Percentiles rank a stretch among this genome's conserved stretches.
Conservation (phyloP, 2,888 invertebrate species). For the Tipula vernalis region DNA sequence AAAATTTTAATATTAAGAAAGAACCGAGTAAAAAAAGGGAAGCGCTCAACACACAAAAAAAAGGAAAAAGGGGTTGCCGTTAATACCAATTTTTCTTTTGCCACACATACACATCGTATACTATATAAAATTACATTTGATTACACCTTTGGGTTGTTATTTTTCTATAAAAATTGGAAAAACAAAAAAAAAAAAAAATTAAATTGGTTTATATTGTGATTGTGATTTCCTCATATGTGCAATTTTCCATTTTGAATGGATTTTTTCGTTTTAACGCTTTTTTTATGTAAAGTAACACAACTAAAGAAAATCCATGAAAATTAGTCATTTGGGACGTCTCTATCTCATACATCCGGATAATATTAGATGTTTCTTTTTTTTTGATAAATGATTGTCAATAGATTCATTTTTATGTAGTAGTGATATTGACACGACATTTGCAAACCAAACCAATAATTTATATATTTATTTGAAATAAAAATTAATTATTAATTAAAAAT, state of each 20-base stretch:
- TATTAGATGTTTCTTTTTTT: neutral
- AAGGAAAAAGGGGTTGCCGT: slow-evolving; percentile 10
- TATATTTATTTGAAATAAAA: neutral
- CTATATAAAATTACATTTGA: slow-evolving; percentile 17
- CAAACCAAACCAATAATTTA: neutral
- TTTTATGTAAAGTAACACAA: neutral
- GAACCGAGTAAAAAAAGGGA: neutral
- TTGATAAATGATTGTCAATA: slow-evolving; percentile 4
- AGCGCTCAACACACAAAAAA: neutral
- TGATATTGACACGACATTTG: neutral
- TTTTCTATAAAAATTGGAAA: slow-evolving; percentile 13
- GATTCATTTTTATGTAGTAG: neutral
- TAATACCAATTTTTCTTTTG: slow-evolving; percentile 4
- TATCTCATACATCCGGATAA: neutral
- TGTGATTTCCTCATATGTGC: slow-evolving; percentile 9
- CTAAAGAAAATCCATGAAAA: slow-evolving; percentile 8
- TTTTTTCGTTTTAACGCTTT: neutral
- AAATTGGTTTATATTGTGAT: slow-evolving; percentile 6
- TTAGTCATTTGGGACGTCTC: neutral
- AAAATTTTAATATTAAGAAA: neutral
- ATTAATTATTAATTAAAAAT: neutral
- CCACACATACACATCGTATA: slow-evolving; percentile 8
- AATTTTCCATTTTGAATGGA: slow-evolving; percentile 6
- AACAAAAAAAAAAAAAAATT: slow-evolving; percentile 4
- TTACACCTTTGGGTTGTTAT: slow-evolving; percentile 18